Percentiles rank a stretch among this genome's conserved stretches.
Conservation (phyloP, 2,113 vertebrate genomes). For the Elephantulus edwardii region DNA sequence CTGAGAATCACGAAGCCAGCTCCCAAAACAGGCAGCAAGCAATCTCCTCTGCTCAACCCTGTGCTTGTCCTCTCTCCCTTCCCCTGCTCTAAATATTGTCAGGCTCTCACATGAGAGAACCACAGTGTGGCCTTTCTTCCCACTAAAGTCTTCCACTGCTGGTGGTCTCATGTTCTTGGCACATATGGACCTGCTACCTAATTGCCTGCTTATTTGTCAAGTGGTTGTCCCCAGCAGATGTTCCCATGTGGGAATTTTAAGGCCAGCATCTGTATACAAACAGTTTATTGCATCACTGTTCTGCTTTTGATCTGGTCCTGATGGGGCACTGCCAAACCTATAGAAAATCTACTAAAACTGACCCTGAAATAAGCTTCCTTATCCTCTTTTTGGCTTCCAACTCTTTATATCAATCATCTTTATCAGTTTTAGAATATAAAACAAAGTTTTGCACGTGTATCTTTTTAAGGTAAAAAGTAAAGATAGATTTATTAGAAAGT, state of each 20-base stretch:
- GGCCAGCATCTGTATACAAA: slow-evolving; percentile 70
- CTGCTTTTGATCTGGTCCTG: slow-evolving; percentile 70
- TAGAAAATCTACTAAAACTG: background rate
- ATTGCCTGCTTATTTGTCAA: slow-evolving; percentile 75
- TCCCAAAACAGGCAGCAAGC: background rate
- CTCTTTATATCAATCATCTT: background rate
- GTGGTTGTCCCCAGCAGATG: slow-evolving; percentile 73
- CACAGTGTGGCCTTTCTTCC: background rate
- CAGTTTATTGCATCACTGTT: slow-evolving; percentile 65
- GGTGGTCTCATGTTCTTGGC: slow-evolving; percentile 68
- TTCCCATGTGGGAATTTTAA: slow-evolving; percentile 73
- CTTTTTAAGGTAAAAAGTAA: too few species aligned
- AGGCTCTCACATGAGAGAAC: background rate
- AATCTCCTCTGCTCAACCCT: background rate
- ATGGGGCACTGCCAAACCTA: background rate
- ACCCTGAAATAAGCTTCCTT: background rate
- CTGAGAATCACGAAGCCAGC: background rate
- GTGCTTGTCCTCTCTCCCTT: background rate
- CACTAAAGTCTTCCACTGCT: background rate
- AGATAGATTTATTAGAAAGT: too few species aligned
- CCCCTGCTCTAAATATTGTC: background rate
- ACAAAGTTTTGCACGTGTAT: too few species aligned
- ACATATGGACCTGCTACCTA: slow-evolving; percentile 67
- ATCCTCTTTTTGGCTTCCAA: background rate
- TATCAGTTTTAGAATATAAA: background rate